Evolutionary conservation across 23 tunicate species (phyloP).

Genomic region (Ascidia mentula): DNA sequence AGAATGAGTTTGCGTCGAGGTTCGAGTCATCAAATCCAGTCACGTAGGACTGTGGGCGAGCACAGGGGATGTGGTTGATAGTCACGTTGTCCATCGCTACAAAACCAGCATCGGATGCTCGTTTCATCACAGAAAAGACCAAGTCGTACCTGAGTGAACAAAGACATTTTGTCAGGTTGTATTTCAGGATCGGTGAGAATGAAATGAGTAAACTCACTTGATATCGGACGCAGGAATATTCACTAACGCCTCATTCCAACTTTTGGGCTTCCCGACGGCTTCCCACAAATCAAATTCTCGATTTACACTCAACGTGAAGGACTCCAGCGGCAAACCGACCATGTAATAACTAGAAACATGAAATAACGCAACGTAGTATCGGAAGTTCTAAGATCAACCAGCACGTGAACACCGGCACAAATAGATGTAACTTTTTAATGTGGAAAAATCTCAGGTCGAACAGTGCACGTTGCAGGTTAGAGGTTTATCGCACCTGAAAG

Average conservation of each 20-base stretch:
- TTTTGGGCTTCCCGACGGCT: constrained; percentile 16
- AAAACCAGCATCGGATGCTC: constrained; percentile 16
- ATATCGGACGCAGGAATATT: constrained; percentile 61
- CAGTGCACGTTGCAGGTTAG: no score
- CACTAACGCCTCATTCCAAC: constrained; percentile 50
- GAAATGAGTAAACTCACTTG: constrained; percentile 36
- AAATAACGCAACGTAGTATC: no score
- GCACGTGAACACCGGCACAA: no score
- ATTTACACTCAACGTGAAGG: background rate
- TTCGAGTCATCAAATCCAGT: constrained; percentile 45
- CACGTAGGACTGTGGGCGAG: constrained; percentile 26
- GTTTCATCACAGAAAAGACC: constrained; percentile 21
- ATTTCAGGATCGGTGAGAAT: background rate
- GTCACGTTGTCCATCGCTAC: constrained; percentile 65
- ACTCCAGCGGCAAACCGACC: background rate
- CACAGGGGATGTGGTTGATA: constrained; percentile 51
- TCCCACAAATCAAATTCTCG: constrained; percentile 36
- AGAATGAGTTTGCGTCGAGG: background rate
- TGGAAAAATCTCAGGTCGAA: no score
- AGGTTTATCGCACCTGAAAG: constrained; percentile 37
- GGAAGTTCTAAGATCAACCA: no score
- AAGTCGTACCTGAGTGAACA: constrained; percentile 54
- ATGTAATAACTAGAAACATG: background rate
- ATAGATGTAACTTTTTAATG: no score
- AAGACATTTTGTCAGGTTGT: background rate